Evolutionary conservation across 2,797 vertebrate genomes (phyloP).

Genomic region (Microchirus variegatus): DNA sequence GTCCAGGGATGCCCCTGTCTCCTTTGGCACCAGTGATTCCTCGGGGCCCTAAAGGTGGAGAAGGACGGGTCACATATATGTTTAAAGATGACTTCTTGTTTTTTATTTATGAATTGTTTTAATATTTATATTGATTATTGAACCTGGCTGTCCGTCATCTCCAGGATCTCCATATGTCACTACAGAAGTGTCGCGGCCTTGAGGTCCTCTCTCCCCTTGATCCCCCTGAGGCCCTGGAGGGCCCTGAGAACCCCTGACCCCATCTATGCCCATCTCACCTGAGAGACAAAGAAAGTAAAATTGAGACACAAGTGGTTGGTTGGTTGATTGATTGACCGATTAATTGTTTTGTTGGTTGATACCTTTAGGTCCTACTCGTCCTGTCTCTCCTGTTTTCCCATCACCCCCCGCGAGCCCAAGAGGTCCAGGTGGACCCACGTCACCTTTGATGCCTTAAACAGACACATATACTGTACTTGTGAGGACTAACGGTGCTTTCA

Average conservation of each 20-base stretch:
- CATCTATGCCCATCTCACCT: slow-evolving; percentile 55
- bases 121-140: background rate
- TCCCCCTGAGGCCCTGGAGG: slow-evolving; percentile 56
- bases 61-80: background rate
- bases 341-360: background rate
- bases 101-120: background rate
- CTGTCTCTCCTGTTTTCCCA: slow-evolving; percentile 62
- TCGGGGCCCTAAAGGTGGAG: slow-evolving; percentile 49
- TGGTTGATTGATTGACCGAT: background rate
- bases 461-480: background rate
- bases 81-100: background rate
- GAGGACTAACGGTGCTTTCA: background rate
- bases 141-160: slow-evolving; percentile 56
- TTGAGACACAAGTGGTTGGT: background rate
- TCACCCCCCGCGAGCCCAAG: slow-evolving; percentile 54
- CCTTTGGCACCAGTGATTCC: slow-evolving; percentile 68
- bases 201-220: slow-evolving; percentile 61
- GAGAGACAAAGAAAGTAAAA: slow-evolving; percentile 10
- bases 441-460: slow-evolving; percentile 58
- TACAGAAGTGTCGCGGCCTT: slow-evolving; percentile 51
- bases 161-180: slow-evolving; percentile 58
- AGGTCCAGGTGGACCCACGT: slow-evolving; percentile 48
- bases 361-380: slow-evolving; percentile 73
- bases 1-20: slow-evolving; percentile 55
- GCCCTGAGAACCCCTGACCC: slow-evolving; percentile 55